These are phyloP conservation scores for Drosophila parabipectinata DNA, from an alignment of 1,140 invertebrate species.

Conservation along the genomic window DNA sequence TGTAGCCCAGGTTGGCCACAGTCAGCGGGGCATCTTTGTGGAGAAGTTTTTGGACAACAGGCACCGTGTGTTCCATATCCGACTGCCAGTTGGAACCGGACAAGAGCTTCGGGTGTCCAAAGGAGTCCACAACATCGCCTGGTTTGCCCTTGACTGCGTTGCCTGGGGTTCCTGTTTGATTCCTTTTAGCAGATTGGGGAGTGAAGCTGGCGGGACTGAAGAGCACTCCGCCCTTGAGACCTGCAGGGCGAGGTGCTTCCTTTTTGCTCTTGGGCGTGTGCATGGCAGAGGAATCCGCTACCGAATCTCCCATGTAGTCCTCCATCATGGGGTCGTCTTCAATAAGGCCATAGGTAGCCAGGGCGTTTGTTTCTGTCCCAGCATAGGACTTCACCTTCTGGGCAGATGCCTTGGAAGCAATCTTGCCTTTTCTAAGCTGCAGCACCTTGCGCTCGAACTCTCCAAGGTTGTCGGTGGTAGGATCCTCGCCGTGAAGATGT, in stretches of 20 bases:
- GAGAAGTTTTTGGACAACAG: slow-evolving; percentile 51
- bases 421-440: slow-evolving; percentile 84
- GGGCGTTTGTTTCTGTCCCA: slow-evolving; percentile 30
- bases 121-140: slow-evolving; percentile 63
- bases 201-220: slow-evolving; percentile 67
- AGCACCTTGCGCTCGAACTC: slow-evolving; percentile 87
- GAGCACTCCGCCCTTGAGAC: slow-evolving; percentile 42
- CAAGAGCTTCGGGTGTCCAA: slow-evolving; percentile 65
- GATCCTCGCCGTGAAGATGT: slow-evolving; percentile 86
- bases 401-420: slow-evolving; percentile 26
- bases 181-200: slow-evolving; percentile 51
- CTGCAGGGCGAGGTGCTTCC: slow-evolving; percentile 7
- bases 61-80: slow-evolving; percentile 49
- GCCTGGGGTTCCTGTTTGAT: slow-evolving; percentile 1
- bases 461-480: slow-evolving; percentile 85
- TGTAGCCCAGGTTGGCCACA: slow-evolving; percentile 50
- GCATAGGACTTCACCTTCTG: slow-evolving; percentile 25
- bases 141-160: slow-evolving; percentile 30
- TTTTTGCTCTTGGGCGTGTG: slow-evolving; percentile 57
- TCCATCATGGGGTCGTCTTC: slow-evolving; percentile 68
- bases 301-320: slow-evolving; percentile 51
- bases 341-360: slow-evolving; percentile 52
- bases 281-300: slow-evolving; percentile 19
- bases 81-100: slow-evolving; percentile 45
- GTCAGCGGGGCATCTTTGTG: slow-evolving; percentile 52